phyloP scores from a whole-genome alignment of 2,888 invertebrate genomes.

The Leptopilina drosophilae region DNA sequence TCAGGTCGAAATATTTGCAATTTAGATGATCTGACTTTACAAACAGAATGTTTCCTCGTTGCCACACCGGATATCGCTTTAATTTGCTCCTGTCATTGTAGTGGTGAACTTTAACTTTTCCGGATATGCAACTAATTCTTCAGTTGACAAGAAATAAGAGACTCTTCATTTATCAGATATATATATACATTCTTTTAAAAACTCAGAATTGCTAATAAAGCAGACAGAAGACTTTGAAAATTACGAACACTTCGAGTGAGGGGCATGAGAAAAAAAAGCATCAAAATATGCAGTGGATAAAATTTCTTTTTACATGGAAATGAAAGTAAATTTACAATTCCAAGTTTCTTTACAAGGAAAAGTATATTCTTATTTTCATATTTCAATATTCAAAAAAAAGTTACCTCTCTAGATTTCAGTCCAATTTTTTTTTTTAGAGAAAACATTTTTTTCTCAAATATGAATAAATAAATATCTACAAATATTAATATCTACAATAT shows the following conservation, averaged over 20 bases:
- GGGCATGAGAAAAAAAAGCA: conserved; percentile 9
- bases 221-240: conserved; percentile 1
- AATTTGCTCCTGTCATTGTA: conserved; percentile 27
- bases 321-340: conserved; percentile 34
- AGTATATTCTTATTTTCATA: conserved; percentile 5
- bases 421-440: too few relatives aligned
- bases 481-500: too few relatives aligned
- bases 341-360: conserved; percentile 1
- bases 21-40: conserved; percentile 39
- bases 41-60: conserved; percentile 35
- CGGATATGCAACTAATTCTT: conserved; percentile 27
- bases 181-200: neutral
- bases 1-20: conserved; percentile 38
- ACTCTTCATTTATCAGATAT: neutral
- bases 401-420: too few relatives aligned
- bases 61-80: conserved; percentile 27
- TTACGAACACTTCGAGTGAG: neutral
- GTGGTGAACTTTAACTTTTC: conserved; percentile 30
- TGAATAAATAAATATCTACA: too few relatives aligned
- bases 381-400: neutral
- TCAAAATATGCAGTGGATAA: neutral
- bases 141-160: conserved; percentile 3
- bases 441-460: too few relatives aligned
- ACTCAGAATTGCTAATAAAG: neutral
- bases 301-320: conserved; percentile 25